These are phyloP conservation scores for Agrochola litura DNA, from an alignment of 2,888 invertebrate species.

Conservation along the genomic window DNA sequence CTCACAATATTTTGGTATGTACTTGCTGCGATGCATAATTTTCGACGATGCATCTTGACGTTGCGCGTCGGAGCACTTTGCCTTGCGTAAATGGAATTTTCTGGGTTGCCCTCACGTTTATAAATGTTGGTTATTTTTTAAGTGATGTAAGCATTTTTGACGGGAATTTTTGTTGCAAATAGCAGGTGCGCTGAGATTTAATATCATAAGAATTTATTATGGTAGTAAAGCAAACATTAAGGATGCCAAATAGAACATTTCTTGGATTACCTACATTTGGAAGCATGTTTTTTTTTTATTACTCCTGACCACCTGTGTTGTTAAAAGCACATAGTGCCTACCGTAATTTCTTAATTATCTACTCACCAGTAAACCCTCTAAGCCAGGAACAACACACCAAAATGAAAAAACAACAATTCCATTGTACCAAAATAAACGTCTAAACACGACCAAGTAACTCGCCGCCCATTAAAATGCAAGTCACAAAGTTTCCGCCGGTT, in stretches of 20 bases:
- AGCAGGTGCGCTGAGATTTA: slow-evolving; percentile 1
- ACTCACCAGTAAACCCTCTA: no score
- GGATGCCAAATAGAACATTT: background rate
- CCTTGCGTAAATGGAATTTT: slow-evolving; percentile 55
- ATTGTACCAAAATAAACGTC: slow-evolving; percentile 11
- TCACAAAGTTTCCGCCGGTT: slow-evolving; percentile 51
- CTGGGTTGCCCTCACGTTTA: slow-evolving; percentile 49
- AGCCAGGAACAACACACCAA: background rate
- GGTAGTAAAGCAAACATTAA: background rate
- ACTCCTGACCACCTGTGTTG: background rate
- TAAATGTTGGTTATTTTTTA: slow-evolving; percentile 56
- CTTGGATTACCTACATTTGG: background rate
- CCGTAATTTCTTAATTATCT: background rate
- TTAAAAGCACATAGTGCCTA: background rate
- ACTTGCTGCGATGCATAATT: slow-evolving; percentile 62
- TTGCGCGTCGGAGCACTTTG: slow-evolving; percentile 58
- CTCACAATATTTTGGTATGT: slow-evolving; percentile 62
- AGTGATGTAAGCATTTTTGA: slow-evolving; percentile 37
- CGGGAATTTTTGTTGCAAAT: slow-evolving; percentile 19
- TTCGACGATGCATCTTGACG: slow-evolving; percentile 63
- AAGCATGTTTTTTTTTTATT: background rate
- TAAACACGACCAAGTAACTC: slow-evolving; percentile 15
- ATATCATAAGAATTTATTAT: background rate
- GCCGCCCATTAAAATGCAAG: slow-evolving; percentile 52
- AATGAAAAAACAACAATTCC: slow-evolving; percentile 18